Conservation (phyloP, 1,140 invertebrate genomes). For the Papilio machaon region DNA sequence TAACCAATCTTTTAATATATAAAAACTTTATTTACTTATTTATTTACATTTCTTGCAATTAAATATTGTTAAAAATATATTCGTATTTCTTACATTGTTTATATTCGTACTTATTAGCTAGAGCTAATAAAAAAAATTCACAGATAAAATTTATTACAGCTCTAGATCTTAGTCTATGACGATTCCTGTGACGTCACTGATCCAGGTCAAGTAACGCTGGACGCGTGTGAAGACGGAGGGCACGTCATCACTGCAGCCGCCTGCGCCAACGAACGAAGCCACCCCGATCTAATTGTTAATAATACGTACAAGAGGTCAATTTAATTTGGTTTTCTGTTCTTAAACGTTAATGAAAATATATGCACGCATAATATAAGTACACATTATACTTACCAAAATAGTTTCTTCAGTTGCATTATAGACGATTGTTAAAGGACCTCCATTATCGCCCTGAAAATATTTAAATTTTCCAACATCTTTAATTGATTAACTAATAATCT, state of each 20-base stretch:
- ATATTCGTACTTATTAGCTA: background rate
- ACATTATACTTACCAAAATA: slow-evolving; percentile 63
- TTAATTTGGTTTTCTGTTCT: background rate
- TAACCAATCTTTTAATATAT: no score
- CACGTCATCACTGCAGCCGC: slow-evolving; percentile 78
- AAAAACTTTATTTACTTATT: background rate
- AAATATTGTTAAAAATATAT: background rate
- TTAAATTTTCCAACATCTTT: slow-evolving; percentile 17
- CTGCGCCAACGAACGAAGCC: slow-evolving; percentile 76
- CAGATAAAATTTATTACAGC: background rate
- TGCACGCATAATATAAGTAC: background rate
- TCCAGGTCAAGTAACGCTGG: slow-evolving; percentile 80
- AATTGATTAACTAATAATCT: no score
- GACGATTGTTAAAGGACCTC: slow-evolving; percentile 75
- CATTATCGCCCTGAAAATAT: slow-evolving; percentile 78
- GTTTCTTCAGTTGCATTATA: slow-evolving; percentile 60
- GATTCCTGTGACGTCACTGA: slow-evolving; percentile 80
- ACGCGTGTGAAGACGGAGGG: slow-evolving; percentile 83
- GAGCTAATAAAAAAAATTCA: background rate
- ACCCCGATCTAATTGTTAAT: slow-evolving; percentile 74
- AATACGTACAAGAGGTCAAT: slow-evolving; percentile 12
- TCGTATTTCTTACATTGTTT: background rate
- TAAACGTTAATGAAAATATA: background rate
- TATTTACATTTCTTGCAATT: background rate
- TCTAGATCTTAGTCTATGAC: slow-evolving; percentile 43